A percentile compares a stretch with the other conserved stretches of the same genome.
These are phyloP conservation scores for Antheraea assamensis DNA, from an alignment of 2,888 invertebrate species.

Conservation along the genomic window DNA sequence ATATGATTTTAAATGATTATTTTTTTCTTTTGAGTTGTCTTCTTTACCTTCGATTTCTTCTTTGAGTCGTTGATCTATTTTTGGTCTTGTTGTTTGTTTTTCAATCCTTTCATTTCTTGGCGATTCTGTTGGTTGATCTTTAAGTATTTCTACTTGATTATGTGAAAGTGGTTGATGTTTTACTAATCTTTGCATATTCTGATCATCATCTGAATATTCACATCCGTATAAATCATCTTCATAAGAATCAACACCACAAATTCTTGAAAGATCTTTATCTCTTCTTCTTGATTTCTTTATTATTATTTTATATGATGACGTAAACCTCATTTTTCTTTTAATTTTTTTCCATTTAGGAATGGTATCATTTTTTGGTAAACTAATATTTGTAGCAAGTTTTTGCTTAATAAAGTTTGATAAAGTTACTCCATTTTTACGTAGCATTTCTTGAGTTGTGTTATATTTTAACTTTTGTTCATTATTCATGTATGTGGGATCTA, in stretches of 20 bases:
- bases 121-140: not conserved
- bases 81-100: not conserved
- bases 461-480: not conserved
- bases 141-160: not conserved
- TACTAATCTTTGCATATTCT: not conserved
- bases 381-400: not conserved
- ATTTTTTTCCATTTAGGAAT: not conserved
- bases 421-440: not conserved
- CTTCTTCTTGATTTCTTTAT: conserved; percentile 12
- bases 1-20: not conserved
- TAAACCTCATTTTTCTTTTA: not conserved
- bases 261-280: not conserved
- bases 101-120: not conserved
- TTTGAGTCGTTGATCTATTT: not conserved
- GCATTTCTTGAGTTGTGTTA: not conserved
- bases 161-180: not conserved
- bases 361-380: not conserved
- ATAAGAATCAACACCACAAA: conserved; percentile 37
- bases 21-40: not conserved
- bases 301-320: not conserved
- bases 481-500: not conserved
- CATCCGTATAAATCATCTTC: conserved; percentile 42
- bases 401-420: not conserved
- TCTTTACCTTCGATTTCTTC: no score
- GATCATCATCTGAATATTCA: conserved; percentile 12